Conservation (phyloP, 2,797 vertebrate genomes). For the Gallinago stenura region DNA sequence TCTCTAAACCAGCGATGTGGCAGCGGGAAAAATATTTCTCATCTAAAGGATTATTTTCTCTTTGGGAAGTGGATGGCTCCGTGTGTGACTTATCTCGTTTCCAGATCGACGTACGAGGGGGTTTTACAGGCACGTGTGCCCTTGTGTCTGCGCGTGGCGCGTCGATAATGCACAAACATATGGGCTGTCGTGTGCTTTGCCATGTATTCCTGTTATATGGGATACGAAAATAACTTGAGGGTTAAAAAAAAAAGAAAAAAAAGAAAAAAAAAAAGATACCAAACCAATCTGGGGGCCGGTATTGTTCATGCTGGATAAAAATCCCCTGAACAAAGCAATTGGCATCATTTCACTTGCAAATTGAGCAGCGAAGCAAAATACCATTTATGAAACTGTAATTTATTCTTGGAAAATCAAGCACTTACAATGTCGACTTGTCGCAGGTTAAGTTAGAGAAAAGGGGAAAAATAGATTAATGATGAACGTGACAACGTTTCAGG, state of each 20-base stretch:
- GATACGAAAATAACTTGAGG: background rate
- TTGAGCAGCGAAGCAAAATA: constrained; percentile 65
- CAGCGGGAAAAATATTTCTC: background rate
- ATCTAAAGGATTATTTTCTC: background rate
- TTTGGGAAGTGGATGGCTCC: background rate
- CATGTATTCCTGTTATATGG: background rate
- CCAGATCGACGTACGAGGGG: rapidly evolving
- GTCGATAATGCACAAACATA: background rate
- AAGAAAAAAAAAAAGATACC: background rate
- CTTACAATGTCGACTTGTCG: constrained; percentile 4
- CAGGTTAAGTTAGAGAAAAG: constrained; percentile 55
- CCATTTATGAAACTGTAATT: constrained; percentile 67
- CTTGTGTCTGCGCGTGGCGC: background rate
- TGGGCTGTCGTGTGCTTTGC: background rate
- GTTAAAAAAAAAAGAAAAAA: background rate
- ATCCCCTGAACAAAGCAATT: constrained; percentile 62
- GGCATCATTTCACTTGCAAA: constrained; percentile 74
- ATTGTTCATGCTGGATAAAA: constrained; percentile 31
- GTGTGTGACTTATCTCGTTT: background rate
- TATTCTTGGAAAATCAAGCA: constrained; percentile 64
- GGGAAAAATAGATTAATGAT: constrained; percentile 52
- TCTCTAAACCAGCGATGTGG: background rate
- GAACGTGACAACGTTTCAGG: constrained; percentile 54
- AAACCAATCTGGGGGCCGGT: background rate
- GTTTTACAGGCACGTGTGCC: background rate